A percentile compares a stretch with the other conserved stretches of the same genome.
Conservation (phyloP, 2,888 invertebrate species). For the Rugalucina vietnamica region DNA sequence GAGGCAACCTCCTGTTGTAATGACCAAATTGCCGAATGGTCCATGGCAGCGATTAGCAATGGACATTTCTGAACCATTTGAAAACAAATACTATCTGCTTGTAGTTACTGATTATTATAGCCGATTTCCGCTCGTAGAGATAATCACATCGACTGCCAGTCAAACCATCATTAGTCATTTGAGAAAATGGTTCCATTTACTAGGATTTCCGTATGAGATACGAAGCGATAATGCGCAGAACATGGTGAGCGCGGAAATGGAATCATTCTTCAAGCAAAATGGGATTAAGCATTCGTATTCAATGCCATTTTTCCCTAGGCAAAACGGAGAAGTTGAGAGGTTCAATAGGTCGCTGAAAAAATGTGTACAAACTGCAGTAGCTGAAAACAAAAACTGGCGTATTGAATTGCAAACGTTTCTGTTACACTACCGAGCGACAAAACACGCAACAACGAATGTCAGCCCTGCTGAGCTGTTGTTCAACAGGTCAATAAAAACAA, state of each 20-base stretch:
- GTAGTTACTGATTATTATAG: conserved; percentile 35
- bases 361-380: conserved; percentile 24
- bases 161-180: conserved; percentile 16
- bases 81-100: conserved; percentile 27
- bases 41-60: conserved; percentile 25
- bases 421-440: conserved; percentile 11
- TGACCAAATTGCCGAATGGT: conserved; percentile 25
- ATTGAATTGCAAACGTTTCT: conserved; percentile 18
- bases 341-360: conserved; percentile 43
- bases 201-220: conserved; percentile 17
- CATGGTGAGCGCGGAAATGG: conserved; percentile 34
- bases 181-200: conserved; percentile 30
- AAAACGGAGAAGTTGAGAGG: conserved; percentile 50
- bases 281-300: conserved; percentile 44
- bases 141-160: conserved; percentile 11
- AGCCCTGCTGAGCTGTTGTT: conserved; percentile 9
- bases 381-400: conserved; percentile 39
- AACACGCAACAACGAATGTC: conserved; percentile 7
- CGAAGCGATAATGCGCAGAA: conserved; percentile 51
- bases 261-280: conserved; percentile 19
- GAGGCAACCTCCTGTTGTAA: conserved; percentile 12
- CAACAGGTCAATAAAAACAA: conserved; percentile 11
- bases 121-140: conserved; percentile 33
- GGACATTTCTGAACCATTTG: conserved; percentile 33
- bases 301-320: conserved; percentile 45